phyloP scores from a whole-genome alignment of 2,797 vertebrate species.

The Ibycter americanus region DNA sequence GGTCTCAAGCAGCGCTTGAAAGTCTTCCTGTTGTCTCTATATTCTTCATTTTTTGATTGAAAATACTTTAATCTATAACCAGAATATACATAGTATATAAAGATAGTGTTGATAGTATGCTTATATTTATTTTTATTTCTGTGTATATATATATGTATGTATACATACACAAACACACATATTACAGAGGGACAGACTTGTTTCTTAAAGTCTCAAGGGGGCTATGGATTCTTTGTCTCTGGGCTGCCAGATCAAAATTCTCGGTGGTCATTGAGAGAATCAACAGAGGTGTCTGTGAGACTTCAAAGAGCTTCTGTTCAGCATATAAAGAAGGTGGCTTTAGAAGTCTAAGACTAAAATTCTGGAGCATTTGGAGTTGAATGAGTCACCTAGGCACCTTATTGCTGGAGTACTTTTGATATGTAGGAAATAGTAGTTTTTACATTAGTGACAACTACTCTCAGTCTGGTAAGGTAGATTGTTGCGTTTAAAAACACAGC shows the following conservation, averaged over 20 bases:
- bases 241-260: not conserved
- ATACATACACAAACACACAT: not conserved
- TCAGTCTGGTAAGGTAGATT: not conserved
- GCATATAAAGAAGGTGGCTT: not conserved
- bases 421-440: not conserved
- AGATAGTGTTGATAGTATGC: not conserved
- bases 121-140: not conserved
- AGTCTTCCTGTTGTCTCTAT: not conserved
- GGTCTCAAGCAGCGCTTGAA: not conserved
- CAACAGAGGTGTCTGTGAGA: not conserved
- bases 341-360: not conserved
- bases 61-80: not conserved
- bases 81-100: not conserved
- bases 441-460: not conserved
- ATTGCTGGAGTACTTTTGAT: not conserved
- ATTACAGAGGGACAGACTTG: not conserved
- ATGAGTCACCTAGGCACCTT: not conserved
- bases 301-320: not conserved
- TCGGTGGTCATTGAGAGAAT: not conserved
- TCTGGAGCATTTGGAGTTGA: not conserved
- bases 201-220: not conserved
- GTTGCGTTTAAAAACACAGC: not conserved
- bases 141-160: not conserved
- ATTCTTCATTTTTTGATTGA: not conserved
- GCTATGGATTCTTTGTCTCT: not conserved